Conservation (phyloP, 2,797 vertebrate genomes). For the Anisognathus igniventris region DNA sequence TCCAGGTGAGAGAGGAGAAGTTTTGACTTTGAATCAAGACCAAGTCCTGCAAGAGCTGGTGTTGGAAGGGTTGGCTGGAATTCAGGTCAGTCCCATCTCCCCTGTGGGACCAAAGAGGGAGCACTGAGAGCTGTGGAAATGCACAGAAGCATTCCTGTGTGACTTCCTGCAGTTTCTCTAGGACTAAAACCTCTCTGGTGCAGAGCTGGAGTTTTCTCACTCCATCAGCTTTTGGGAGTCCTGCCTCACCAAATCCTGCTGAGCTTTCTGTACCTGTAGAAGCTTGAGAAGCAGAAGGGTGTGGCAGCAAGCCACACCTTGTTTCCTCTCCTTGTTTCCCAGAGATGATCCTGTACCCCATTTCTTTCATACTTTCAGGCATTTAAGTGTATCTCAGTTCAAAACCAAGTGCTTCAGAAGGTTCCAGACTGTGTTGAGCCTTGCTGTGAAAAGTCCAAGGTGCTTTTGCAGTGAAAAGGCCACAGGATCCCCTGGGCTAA, state of each 20-base stretch:
- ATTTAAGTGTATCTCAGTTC: not conserved
- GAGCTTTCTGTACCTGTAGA: not conserved
- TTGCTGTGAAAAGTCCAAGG: not conserved
- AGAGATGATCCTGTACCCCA: not conserved
- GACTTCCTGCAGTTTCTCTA: not conserved
- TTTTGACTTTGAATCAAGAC: not conserved
- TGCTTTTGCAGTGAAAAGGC: not conserved
- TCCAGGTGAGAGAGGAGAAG: not conserved
- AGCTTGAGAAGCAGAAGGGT: not conserved
- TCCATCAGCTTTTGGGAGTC: not conserved
- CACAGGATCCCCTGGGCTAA: not conserved
- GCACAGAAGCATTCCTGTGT: not conserved
- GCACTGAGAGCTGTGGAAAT: not conserved
- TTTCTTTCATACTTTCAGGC: not conserved
- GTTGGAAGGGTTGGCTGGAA: not conserved
- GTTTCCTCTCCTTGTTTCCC: not conserved
- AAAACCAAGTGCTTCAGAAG: not conserved
- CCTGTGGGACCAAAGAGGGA: not conserved
- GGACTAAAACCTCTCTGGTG: not conserved
- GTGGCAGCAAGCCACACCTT: not conserved
- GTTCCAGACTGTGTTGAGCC: not conserved
- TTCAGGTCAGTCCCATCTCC: not conserved
- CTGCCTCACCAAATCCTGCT: not conserved
- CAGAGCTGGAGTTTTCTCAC: not conserved
- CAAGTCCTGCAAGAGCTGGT: not conserved